Base-by-base conservation (phyloP, 2,797 vertebrate species). In the Sandelia bainsii region DNA sequence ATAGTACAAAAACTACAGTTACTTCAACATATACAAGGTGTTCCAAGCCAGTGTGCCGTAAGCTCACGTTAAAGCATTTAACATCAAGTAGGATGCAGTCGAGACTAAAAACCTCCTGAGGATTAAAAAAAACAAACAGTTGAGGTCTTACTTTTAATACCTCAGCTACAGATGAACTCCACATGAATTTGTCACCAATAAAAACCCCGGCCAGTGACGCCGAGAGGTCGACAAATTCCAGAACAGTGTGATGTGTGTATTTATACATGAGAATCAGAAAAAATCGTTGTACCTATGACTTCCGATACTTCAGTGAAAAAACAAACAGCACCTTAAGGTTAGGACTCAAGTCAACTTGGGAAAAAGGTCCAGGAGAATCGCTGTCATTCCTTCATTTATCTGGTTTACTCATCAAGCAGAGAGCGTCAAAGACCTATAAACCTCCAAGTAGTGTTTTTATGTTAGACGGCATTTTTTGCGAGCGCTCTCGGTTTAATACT, bases 391-490 rank as follows among this genome's bases (percentile, higher is more conserved):
- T 86, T 88, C 79, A 85, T 79, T 50, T 56, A 4, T 49, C 17
- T 39, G 39, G 14, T 44, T 57, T 3, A 39, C 16, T 20, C 52
- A 2, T 13, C 0, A 9, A 63, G 56, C 69, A 23, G 48, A 54
- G 61, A 20, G 74, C 49, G 16, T 1, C 7, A 0, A 7, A 51
- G 25, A 62, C 61, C 58, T 44, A 1, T 4, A 44, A 34, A 60
- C 49, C 67, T 71, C 78, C 62, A 78, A 74, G 75, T 87, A 87
- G 87, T 90, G 85, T 86, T 81, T 73, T 57, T 3, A 22, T 10
- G 2, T 51, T 54, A 39, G 62, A 7, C 34, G 23, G 39, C 46
- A 20, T 39, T 62, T n/a, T 52, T 46, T 37, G 32, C 37, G 20
- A 60, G 44, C 19, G n/a, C 48, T 50, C n/a, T 57, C 1, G 0